These are phyloP conservation scores for Listrodromus nycthemerus DNA, from an alignment of 2,888 invertebrate genomes.

Conservation along the genomic window DNA sequence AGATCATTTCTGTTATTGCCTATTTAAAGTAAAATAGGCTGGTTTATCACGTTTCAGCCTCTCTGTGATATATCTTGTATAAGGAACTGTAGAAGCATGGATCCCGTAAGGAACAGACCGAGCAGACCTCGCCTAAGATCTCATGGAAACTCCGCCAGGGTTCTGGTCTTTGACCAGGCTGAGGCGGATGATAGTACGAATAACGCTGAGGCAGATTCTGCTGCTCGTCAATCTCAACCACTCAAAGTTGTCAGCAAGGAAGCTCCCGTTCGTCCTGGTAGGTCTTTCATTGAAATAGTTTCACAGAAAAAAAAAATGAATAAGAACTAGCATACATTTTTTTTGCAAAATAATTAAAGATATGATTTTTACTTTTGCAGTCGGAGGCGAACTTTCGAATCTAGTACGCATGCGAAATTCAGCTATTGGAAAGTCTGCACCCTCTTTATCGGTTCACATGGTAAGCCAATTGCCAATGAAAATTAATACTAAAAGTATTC, in stretches of 20 bases:
- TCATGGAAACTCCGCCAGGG: slow-evolving; percentile 89
- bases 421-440: slow-evolving; percentile 96
- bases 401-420: slow-evolving; percentile 95
- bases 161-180: slow-evolving; percentile 91
- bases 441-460: slow-evolving; percentile 92
- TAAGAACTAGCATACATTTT: neutral
- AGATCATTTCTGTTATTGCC: slow-evolving; percentile 13
- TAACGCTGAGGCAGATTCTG: slow-evolving; percentile 72
- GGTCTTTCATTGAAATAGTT: neutral
- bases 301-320: neutral
- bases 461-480: slow-evolving; percentile 84
- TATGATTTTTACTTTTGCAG: slow-evolving; percentile 73
- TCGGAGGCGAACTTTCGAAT: slow-evolving; percentile 87
- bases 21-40: slow-evolving; percentile 26
- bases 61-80: slow-evolving; percentile 65
- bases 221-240: slow-evolving; percentile 70
- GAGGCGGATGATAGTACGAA: slow-evolving; percentile 86
- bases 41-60: slow-evolving; percentile 53
- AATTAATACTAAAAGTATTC: neutral
- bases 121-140: slow-evolving; percentile 83
- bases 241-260: slow-evolving; percentile 81
- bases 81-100: slow-evolving; percentile 74
- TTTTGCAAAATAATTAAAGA: neutral
- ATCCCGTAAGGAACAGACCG: slow-evolving; percentile 81
- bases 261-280: slow-evolving; percentile 81